Conservation (phyloP, 2,888 invertebrate genomes). For the Tridacna gigas region DNA sequence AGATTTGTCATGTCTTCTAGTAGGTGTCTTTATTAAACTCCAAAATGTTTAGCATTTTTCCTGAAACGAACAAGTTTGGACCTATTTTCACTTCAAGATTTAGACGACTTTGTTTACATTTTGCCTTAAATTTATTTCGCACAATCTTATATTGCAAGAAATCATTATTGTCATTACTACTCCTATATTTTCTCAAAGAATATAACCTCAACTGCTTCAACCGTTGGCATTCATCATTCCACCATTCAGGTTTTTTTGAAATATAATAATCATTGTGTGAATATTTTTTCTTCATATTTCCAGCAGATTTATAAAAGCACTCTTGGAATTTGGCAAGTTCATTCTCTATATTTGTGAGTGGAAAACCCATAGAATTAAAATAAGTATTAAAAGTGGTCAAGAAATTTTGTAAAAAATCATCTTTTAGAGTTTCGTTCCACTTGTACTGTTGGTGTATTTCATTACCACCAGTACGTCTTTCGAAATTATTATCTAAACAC, state of each 20-base stretch:
- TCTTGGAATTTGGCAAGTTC: not conserved
- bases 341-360: not conserved
- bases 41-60: not conserved
- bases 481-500: not conserved
- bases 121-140: not conserved
- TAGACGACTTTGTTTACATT: not conserved
- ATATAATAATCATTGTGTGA: not conserved
- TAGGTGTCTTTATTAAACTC: not conserved
- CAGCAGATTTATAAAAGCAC: not conserved
- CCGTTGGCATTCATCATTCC: not conserved
- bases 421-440: not conserved
- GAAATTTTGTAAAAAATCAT: conserved; percentile 9
- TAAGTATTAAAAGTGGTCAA: no score
- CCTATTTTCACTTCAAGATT: not conserved
- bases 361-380: not conserved
- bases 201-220: not conserved
- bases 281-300: not conserved
- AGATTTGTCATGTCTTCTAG: not conserved
- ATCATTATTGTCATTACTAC: not conserved
- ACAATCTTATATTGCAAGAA: not conserved
- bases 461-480: not conserved
- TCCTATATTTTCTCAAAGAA: not conserved
- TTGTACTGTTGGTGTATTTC: not conserved
- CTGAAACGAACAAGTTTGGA: not conserved
- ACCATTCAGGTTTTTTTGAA: not conserved